Base-by-base conservation (phyloP, 2,888 invertebrate species). In the Torymus tubicola region DNA sequence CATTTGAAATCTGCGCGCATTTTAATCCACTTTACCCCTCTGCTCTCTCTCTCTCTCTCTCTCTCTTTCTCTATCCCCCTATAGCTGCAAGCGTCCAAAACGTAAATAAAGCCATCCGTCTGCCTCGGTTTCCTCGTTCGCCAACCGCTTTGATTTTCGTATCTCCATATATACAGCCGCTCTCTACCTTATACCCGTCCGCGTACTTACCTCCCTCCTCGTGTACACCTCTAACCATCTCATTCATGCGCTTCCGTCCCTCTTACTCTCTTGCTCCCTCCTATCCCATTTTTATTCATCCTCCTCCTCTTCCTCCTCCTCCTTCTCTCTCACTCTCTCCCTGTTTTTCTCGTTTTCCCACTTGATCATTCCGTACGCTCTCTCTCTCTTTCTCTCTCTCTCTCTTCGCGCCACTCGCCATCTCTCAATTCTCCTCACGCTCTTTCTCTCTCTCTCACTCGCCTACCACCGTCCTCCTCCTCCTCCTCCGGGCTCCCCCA, bases 381-480 rank as follows among this genome's bases (percentile, higher is more conserved):
- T 64, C 16, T 11, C 55, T 16, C 52, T 21, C 71, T 52, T 18
- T 3, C 72, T 24, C 16, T 64, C 16, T 11, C 67, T 31, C 58
- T 24, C 61, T 52, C 58, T 18, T 73, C 63, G 31, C 42, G 42
- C 14, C 65, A 61, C 61, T 71, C 61, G 21, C 52, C 50, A 57
- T 24, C 87, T 92, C 81, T 90, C 91, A 78, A 89, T 71, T 68
- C 83, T 68, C 72, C 70, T 73, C 82, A 21, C 42, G 24, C 55
- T 14, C 63, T 60, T 16, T 76, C 69, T 83, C 71, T 91, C 71
- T 91, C 89, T 83, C 92, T 90, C 79, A 71, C 73, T 81, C 72
- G 71, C 82, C 82, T 64, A 61, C 78, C 57, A 63, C 82, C 69
- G 67, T 58, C 74, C 57, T 57, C 14, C 69, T 58, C 69, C 61